Evolutionary conservation across 2,113 vertebrate species (phyloP).

Genomic region (Formicarius rufipectus): DNA sequence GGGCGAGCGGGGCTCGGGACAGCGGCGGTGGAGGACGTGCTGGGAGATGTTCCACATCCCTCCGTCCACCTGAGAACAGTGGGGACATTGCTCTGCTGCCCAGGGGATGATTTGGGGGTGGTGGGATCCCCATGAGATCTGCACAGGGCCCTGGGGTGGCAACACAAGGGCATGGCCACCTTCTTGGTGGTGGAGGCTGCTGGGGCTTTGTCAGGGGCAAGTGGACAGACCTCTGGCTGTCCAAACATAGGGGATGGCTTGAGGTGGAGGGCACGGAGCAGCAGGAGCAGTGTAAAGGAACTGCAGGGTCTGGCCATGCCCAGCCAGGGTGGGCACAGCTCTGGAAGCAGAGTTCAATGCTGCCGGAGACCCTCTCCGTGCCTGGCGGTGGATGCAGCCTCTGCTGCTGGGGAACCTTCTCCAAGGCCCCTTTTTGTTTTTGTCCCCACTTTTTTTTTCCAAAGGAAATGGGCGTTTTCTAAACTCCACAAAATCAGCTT

Average conservation of each 20-base stretch:
- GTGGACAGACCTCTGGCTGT: accelerated
- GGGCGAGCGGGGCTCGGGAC: background rate
- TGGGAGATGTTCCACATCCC: background rate
- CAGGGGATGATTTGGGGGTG: background rate
- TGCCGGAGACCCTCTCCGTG: background rate
- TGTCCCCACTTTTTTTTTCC: background rate
- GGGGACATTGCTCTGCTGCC: background rate
- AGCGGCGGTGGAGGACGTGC: accelerated
- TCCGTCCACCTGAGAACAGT: background rate
- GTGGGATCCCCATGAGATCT: background rate
- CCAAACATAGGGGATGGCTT: accelerated
- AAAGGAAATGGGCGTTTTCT: background rate
- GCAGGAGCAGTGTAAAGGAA: background rate
- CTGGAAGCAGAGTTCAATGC: background rate
- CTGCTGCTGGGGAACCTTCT: background rate
- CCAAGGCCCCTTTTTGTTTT: background rate
- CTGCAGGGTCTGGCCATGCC: background rate
- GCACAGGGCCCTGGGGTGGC: background rate
- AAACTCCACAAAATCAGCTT: background rate
- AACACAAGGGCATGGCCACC: accelerated
- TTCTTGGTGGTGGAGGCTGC: background rate
- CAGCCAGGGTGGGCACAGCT: background rate
- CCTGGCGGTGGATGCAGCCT: accelerated
- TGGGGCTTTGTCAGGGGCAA: background rate
- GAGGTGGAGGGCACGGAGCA: background rate